Conservation (phyloP, 2,797 vertebrate genomes). For the Moxostoma hubbsi region DNA sequence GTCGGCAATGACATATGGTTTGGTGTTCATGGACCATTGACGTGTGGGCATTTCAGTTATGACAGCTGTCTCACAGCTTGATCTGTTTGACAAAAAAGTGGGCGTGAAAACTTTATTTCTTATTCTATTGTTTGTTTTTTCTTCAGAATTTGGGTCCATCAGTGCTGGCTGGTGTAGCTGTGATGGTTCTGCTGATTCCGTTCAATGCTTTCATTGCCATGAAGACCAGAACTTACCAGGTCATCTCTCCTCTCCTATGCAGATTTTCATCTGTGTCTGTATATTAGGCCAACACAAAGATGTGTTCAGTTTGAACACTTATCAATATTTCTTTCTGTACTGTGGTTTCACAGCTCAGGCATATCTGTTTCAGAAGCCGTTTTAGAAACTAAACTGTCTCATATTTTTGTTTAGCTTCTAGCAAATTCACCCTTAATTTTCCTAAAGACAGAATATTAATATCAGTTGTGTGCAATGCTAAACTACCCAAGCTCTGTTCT, state of each 20-base stretch:
- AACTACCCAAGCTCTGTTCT: too few species aligned
- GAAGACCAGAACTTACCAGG: conserved; percentile 91
- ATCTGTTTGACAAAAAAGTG: too few species aligned
- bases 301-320: not conserved
- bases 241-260: conserved; percentile 56
- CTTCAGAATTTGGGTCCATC: conserved; percentile 88
- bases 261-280: not conserved
- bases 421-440: conserved; percentile 4
- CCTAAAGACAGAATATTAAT: not conserved
- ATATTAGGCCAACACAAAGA: not conserved
- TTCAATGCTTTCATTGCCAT: conserved; percentile 89
- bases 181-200: conserved; percentile 94
- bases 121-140: not conserved
- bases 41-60: too few species aligned
- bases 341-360: not conserved
- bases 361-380: too few species aligned
- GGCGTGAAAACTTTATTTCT: not conserved
- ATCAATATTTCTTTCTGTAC: not conserved
- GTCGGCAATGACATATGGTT: too few species aligned
- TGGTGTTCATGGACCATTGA: too few species aligned
- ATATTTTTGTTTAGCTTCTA: not conserved
- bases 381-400: not conserved
- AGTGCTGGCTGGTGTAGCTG: conserved; percentile 90
- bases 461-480: not conserved
- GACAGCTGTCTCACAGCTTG: too few species aligned